Conservation (phyloP, 2,113 vertebrate species). For the Anas platyrhynchos region DNA sequence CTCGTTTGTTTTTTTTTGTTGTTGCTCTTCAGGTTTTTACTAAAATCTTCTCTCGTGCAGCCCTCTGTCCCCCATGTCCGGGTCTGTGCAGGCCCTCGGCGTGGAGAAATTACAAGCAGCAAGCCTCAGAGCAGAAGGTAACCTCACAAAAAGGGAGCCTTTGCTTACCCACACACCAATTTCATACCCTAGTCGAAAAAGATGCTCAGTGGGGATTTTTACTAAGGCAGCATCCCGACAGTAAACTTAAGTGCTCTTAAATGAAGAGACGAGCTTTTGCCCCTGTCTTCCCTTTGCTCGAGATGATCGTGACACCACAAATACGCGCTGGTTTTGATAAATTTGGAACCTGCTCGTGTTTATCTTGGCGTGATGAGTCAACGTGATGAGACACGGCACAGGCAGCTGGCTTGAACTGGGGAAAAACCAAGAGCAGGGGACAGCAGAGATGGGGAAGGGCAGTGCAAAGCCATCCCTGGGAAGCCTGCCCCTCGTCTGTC, state of each 20-base stretch:
- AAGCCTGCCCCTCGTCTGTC: neutral
- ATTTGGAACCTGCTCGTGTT: neutral
- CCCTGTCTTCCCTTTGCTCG: neutral
- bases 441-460: rapidly evolving
- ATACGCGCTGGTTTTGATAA: rapidly evolving
- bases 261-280: too few relatives aligned
- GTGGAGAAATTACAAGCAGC: neutral
- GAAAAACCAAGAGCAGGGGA: rapidly evolving
- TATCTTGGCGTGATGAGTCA: too few relatives aligned
- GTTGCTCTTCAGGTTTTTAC: neutral
- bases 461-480: neutral
- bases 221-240: neutral
- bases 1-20: neutral
- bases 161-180: neutral
- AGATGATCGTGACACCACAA: rapidly evolving
- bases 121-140: neutral
- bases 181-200: neutral
- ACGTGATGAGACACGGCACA: rapidly evolving
- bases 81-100: neutral
- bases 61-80: rapidly evolving
- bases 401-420: neutral
- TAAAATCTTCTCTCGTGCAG: neutral
- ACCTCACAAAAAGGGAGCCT: neutral
- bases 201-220: neutral
- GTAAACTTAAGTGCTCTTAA: neutral